phyloP scores from a whole-genome alignment of 1,140 invertebrate species.

The Pomacea maculata region DNA sequence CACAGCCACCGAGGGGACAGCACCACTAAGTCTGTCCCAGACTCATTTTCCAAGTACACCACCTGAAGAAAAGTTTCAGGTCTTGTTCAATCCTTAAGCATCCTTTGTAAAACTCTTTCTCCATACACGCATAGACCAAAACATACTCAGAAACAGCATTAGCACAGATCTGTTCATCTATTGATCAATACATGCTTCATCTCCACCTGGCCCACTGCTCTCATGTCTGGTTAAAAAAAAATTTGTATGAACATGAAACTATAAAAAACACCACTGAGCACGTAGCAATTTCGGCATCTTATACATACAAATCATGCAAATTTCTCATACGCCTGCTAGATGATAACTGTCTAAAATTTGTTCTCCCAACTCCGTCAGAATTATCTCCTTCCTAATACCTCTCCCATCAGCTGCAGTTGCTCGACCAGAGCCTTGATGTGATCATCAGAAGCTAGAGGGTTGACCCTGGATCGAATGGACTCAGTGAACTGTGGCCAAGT shows the following conservation, averaged over 20 bases:
- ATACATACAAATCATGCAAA: neutral
- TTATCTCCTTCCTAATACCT: conserved; percentile 65
- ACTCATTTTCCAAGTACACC: conserved; percentile 68
- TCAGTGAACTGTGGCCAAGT: conserved; percentile 75
- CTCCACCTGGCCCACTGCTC: too few relatives aligned
- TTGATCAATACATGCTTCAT: too few relatives aligned
- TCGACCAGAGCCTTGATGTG: conserved; percentile 76
- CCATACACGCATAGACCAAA: too few relatives aligned
- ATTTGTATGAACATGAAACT: too few relatives aligned
- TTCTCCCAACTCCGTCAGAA: neutral
- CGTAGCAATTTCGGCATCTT: neutral
- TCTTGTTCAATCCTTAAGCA: neutral
- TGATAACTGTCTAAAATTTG: neutral
- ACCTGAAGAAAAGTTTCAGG: conserved; percentile 56
- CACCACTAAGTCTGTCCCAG: conserved; percentile 75
- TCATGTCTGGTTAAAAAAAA: too few relatives aligned
- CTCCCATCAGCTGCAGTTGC: conserved; percentile 77
- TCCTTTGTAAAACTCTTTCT: too few relatives aligned
- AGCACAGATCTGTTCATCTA: too few relatives aligned
- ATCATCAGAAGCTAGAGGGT: conserved; percentile 76
- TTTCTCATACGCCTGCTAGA: neutral
- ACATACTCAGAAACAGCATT: too few relatives aligned
- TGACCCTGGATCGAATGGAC: conserved; percentile 73
- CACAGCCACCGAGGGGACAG: conserved; percentile 81
- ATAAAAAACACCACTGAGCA: too few relatives aligned